Percentiles rank a stretch among this genome's conserved stretches.
These are phyloP conservation scores for Bubo scandiacus DNA, from an alignment of 2,113 vertebrate genomes.

Conservation along the genomic window DNA sequence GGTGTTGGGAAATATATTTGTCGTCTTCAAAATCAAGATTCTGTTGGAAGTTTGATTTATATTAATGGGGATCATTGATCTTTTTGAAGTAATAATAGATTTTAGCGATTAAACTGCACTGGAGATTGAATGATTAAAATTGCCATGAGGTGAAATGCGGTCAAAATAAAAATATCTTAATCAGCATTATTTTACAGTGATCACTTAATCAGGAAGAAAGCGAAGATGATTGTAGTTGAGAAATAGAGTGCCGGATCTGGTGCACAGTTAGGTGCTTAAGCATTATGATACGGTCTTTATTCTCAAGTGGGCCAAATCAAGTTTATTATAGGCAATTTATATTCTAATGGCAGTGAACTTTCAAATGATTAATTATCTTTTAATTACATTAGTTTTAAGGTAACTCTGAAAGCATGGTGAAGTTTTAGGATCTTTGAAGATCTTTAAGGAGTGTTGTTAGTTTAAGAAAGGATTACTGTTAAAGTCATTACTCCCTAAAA, in stretches of 20 bases:
- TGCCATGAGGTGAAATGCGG: not conserved
- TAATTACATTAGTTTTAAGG: not conserved
- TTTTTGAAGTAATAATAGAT: not conserved
- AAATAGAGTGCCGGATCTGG: constrained; percentile 2
- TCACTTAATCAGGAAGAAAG: constrained; percentile 33
- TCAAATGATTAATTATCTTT: not conserved
- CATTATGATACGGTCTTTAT: not conserved
- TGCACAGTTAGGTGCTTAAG: not conserved
- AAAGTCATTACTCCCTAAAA: not conserved
- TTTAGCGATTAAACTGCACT: not conserved
- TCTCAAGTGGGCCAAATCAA: constrained; percentile 33
- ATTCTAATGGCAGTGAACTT: not conserved
- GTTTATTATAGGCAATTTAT: constrained; percentile 19
- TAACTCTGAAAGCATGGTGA: not conserved
- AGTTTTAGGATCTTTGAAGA: not conserved
- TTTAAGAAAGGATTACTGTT: not conserved
- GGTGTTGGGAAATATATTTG: not conserved
- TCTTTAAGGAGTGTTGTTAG: not conserved
- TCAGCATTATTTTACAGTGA: constrained; percentile 24
- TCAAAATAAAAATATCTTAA: constrained; percentile 37
- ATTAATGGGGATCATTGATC: not conserved
- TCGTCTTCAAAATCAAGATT: not conserved
- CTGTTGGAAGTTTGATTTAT: not conserved
- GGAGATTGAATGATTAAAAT: not conserved
- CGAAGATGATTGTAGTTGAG: not conserved